A percentile compares a stretch with the other conserved stretches of the same genome.
Evolutionary conservation across 2,888 invertebrate species (phyloP).

Genomic region (Cephonodes hylas): DNA sequence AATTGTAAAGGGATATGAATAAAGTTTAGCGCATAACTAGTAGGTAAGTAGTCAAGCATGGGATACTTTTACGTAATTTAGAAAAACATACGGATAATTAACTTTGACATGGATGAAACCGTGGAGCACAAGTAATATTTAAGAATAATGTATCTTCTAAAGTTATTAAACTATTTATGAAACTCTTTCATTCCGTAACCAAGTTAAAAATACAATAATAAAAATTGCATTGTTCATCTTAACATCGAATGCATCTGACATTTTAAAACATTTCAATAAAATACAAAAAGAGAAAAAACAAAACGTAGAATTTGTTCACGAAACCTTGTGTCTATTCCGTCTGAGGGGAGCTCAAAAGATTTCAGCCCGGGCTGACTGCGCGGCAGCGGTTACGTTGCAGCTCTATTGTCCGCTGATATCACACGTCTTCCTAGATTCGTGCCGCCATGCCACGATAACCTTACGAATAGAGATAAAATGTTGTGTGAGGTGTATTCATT

Average conservation of each 20-base stretch:
- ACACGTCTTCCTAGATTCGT: conserved; percentile 44
- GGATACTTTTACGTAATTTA: no score
- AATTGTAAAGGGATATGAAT: no score
- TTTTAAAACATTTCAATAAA: background rate
- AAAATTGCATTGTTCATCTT: background rate
- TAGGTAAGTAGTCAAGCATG: no score
- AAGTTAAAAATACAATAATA: background rate
- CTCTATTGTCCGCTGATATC: conserved; percentile 58
- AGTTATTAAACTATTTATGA: no score
- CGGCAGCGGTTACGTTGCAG: conserved; percentile 49
- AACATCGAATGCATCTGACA: background rate
- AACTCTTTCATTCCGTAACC: no score
- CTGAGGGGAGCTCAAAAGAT: conserved; percentile 63
- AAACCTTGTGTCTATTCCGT: conserved; percentile 52
- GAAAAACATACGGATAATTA: no score
- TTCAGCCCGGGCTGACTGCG: conserved; percentile 42
- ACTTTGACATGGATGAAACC: no score
- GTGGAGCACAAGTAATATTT: no score
- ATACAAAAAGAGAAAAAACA: background rate
- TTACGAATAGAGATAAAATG: conserved; percentile 14
- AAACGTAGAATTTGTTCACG: background rate
- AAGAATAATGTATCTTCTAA: no score
- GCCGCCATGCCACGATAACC: conserved; percentile 24
- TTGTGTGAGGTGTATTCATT: background rate
- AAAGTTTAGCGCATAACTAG: no score